Base-by-base conservation (phyloP, 92 coral and sea anemone genomes). In the Actinostola sp. region DNA sequence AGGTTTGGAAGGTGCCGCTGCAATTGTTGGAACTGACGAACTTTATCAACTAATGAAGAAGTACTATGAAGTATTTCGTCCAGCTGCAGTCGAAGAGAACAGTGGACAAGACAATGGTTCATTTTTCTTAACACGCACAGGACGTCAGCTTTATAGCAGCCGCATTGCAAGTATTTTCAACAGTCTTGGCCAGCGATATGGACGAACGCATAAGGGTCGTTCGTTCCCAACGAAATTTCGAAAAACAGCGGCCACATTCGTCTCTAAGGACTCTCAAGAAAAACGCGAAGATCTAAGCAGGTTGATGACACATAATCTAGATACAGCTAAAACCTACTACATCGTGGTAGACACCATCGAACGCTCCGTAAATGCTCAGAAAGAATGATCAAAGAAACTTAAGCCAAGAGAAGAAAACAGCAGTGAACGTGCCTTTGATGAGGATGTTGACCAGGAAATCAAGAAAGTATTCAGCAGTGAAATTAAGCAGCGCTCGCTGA, bases 221-320 rank as follows among this genome's bases (percentile, higher is more conserved):
- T 17, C 58, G 1, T 72, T 9, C 25, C 78, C 78, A 3, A 72
- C 69, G 0, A 72, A 71, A 28, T 72, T 42, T 32, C 67, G 69
- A n/a, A 58, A 72, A 27, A 61, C 78, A 2, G 78, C 78, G 8
- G 69, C 66, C 2, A 72, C 78, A 0, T 58, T 68, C 7, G 48
- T 60, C 3, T 20, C 42, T 14, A 4, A 38, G 28, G 67, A 72
- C 3, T 2, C 69, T 5, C 58, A 72, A 15, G 30, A 48, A 57
- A 56, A 60, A 26, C 39, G 59, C 0, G 68, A 60, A 13, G 78
- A 55, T 30, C 17, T 72, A n/a, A 38, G 55, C 11, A 41, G 20
- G 23, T 42, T 72, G 17, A 59, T 72, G 78, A 72, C 68, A 0
- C 78, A 57, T 38, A 25, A 46, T 41, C 53, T 24, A 26, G 5